Evolutionary conservation across 2,797 vertebrate genomes (phyloP), one percentile per base, ranked within the genome.

Genomic region (Melanotaenia nigrans): DNA sequence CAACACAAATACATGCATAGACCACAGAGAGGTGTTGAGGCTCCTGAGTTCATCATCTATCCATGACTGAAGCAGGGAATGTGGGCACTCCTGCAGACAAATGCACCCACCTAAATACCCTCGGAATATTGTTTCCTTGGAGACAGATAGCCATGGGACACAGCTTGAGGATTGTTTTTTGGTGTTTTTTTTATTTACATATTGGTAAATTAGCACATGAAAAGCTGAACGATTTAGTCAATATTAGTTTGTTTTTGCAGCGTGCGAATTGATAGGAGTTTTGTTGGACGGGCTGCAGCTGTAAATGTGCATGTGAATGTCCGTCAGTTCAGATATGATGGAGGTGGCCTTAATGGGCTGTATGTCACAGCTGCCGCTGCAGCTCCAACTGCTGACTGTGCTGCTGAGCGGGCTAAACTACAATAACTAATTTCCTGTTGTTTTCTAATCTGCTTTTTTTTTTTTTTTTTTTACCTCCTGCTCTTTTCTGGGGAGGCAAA

Each of bases 361-460:
- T 12, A 20, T 30, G 69, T 65, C 33, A 35, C 49, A 49, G 58
- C 38, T 55, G 64, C 47, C 22, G 61, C 61, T 56, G 61, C 61
- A 56, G 61, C 20, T 57, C 36, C n/a, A 55, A 36, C 45, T 78
- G 61, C 56, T 65, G 65, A 11, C 56, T 32, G 60, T 32, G 36
- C 51, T 53, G 35, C 45, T 47, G 32, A 72, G 64, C 38, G n/a
- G 18, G 24, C 22, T 25, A 18, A 45, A 75, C 13, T 14, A 14
- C 63, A 65, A 54, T 4, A 57, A 59, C 25, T 68, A 20, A 62
- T 49, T 57, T 75, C 51, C 58, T 36, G 45, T 33, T 36, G 38
- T 55, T 55, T 49, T 65, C 30, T 42, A n/a, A 70, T 35, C 33
- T 25, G 32, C 59, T 57, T 30, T 40, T 20, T 78, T 30, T 30